These are phyloP conservation scores for Zaprionus tsacasi DNA, from an alignment of 1,140 invertebrate species.

Conservation along the genomic window DNA sequence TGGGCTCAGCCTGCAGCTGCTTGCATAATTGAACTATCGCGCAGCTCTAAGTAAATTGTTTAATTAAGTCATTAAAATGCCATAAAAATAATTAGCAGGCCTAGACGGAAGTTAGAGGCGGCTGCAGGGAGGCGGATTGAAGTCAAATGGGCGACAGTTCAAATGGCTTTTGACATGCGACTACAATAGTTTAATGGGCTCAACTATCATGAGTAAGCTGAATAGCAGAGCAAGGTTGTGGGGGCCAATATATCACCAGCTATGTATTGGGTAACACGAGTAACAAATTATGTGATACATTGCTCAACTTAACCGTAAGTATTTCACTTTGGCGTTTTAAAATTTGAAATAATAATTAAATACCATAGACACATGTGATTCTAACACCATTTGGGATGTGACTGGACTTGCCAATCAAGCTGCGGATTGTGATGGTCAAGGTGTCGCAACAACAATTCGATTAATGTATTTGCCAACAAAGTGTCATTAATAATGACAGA, in stretches of 20 bases:
- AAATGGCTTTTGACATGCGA: constrained; percentile 75
- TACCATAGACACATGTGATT: neutral
- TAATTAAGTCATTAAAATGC: constrained; percentile 80
- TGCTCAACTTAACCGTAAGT: neutral
- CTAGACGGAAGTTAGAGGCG: constrained; percentile 36
- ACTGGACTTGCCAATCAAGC: neutral
- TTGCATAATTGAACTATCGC: constrained; percentile 78
- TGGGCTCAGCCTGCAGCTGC: constrained; percentile 40
- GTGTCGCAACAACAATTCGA: neutral
- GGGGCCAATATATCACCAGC: constrained; percentile 9
- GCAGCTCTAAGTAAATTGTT: constrained; percentile 70
- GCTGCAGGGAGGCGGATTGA: constrained; percentile 17
- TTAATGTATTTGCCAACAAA: neutral
- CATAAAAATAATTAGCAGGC: constrained; percentile 76
- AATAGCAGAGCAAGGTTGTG: constrained; percentile 11
- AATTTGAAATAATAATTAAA: neutral
- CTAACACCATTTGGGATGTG: neutral
- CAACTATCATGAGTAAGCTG: constrained; percentile 22
- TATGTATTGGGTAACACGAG: constrained; percentile 11
- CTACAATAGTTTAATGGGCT: constrained; percentile 46
- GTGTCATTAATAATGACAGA: constrained; percentile 41
- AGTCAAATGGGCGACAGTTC: constrained; percentile 31
- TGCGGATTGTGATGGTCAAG: neutral
- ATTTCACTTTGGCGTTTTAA: neutral
- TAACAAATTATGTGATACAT: constrained; percentile 11